These are phyloP conservation scores for Doryteuthis pealeii DNA, from an alignment of 1,140 invertebrate genomes.

Conservation along the genomic window DNA sequence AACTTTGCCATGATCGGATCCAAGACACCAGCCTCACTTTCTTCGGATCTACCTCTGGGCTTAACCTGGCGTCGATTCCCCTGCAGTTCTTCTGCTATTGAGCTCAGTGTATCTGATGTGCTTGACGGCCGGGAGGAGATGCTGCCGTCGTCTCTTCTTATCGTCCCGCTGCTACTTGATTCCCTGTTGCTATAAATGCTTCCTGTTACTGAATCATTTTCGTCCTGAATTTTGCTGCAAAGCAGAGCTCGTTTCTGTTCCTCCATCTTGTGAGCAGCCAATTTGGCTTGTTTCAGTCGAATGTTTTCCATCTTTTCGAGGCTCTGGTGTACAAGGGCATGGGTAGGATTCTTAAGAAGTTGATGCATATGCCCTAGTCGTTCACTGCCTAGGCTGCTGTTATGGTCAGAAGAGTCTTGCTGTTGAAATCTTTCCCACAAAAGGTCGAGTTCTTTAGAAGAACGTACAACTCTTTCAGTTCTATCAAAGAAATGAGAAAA, in stretches of 20 bases:
- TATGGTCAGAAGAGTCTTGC: constrained; percentile 28
- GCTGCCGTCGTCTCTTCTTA: too few species aligned
- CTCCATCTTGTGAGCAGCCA: neutral
- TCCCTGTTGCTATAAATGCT: neutral
- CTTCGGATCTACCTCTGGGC: too few species aligned
- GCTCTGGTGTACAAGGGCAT: neutral
- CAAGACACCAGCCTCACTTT: neutral
- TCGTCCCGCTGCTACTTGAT: too few species aligned
- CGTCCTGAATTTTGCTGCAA: neutral
- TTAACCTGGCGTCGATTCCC: too few species aligned
- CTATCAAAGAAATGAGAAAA: too few species aligned
- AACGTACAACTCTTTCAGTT: constrained; percentile 18
- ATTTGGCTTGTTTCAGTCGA: neutral
- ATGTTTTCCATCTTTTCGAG: neutral
- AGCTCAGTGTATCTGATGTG: too few species aligned
- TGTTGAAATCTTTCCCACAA: constrained; percentile 51
- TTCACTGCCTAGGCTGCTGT: constrained; percentile 41
- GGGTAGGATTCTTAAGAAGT: constrained; percentile 26
- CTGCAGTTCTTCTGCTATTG: too few species aligned
- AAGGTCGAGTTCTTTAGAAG: constrained; percentile 41
- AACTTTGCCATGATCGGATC: neutral
- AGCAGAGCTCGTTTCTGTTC: neutral
- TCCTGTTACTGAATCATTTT: neutral
- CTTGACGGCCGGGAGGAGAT: too few species aligned
- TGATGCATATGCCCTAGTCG: constrained; percentile 39